Base-by-base conservation (phyloP, 1,140 invertebrate species). In the Octopus sinensis region DNA sequence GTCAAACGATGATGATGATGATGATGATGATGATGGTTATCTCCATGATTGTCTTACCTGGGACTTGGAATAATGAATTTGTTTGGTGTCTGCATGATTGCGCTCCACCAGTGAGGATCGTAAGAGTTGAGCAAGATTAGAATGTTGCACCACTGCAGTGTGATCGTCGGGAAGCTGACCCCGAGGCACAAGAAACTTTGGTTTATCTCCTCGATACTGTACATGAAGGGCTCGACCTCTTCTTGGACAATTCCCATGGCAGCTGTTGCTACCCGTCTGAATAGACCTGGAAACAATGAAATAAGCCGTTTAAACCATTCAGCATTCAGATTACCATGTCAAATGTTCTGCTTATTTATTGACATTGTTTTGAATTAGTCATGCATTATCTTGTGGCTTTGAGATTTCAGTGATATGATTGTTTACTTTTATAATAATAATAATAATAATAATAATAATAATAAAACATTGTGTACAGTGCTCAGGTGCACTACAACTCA, bases 61-160 rank as follows among this genome's bases (percentile, higher is more conserved):
- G 87, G 86, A 79, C 85, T 88, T 53, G 87, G 80, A 71, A 86
- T 86, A 75, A 85, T 85, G 83, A 88, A 87, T 83, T 90, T 87
- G 54, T 91, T 86, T 54, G 90, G 89, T 51, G 90, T 91, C 52
- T 90, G 90, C 76, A 94, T 89, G 53, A 93, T 89, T n/a, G 90
- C 88, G 4, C 91, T 91, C 94, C 94, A 95, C 86, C 94, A 93
- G 0, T 83, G 84, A 76, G 92, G 91, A 81, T 93, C 91, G 81
- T 93, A 93, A 86, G 93, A 94, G 82, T 94, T 93, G 51, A 95
- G 87, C 10, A 94, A 85, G 4, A 93, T 94, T 83, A 95, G 91
- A n/a, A 95, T 84, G 84, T 95, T 93, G 78, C 92, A 93, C 94
- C 94, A 95, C 62, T 94, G 93, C 79, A 94, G 92, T 0, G 92